Evolutionary conservation across 2,113 vertebrate species (phyloP), one percentile per base, ranked within the genome.

Genomic region (Dicaeum eximium): DNA sequence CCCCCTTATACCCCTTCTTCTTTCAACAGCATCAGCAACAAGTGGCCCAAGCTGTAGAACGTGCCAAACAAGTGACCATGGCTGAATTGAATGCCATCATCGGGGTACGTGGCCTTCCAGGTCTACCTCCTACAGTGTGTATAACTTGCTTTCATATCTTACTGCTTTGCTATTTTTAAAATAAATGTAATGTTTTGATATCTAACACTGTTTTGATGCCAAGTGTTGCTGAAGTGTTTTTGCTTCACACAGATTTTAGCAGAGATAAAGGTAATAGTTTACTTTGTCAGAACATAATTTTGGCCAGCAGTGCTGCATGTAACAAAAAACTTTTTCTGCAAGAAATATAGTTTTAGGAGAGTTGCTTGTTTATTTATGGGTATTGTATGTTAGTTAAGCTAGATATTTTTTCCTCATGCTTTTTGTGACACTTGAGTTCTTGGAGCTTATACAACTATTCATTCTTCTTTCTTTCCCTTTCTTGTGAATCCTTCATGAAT

Each of bases 41-140:
- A 98, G 99, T 99, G 96, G 99, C 99, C 74, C 99, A 99, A 97
- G 99, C 99, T 65, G 99, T 99, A 51, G 99, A 99, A 97, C 98
- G 99, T 94, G 99, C 99, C 97, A 99, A 99, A 95, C 99, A 99
- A 98, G 99, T 99, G 98, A 99, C 99, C 96, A 99, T 99, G 99
- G 99, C 99, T 93, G 99, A 99, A 97, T 96, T 99, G 95, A 99
- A 99, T 97, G 98, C 99, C 83, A 99, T 99, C 98, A 99, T 99
- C 98, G 99, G 99, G 98, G 99, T 99, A 98, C 98, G 99, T 98
- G 98, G 99, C 98, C 99, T 99, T 97, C 98, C 98, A 95, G 98
- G 98, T 97, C 99, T 99, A 97, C 99, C 98, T 98, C 98, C 99
- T 97, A 99, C 98, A 98, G 99, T 99, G 98, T 98, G 99, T 99